Base-by-base conservation (phyloP, 1,140 invertebrate genomes). In the Stegodyphus mimosarum region DNA sequence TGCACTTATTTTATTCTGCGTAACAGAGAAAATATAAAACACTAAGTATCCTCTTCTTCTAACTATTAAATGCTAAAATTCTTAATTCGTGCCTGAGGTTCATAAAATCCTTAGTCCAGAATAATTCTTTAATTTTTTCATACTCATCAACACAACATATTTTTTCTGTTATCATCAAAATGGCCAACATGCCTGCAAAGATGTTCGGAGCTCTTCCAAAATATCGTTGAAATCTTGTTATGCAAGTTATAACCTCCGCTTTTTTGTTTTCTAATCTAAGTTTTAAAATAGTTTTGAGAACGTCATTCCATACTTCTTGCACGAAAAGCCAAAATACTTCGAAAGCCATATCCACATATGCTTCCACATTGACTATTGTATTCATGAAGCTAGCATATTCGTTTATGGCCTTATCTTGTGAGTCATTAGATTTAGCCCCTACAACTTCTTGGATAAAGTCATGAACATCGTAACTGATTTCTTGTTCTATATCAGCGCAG, bases 161-260 rank as follows among this genome's bases (percentile, higher is more conserved):
- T 17, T 83, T 60, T n/a, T 83, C 80, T 17, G 80, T 83, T 83
- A 74, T 70, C 48, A 50, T 73, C 13, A 83, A 18, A 15, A 83
- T 18, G 7, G 10, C 49, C n/a, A 83, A 10, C 11, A 83, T 48
- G 6, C 80, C 71, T 67, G 51, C 53, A 17, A 13, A 74, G 6
- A 18, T 48, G 18, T 74, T 66, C 7, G 71, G 49, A 11, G 55
- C 50, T 33, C 6, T 74, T 52, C 48, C 60, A n/a, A 83, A 52
- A 3, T 48, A 18, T 15, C 53, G 51, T 3, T 11, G n/a, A 15
- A 73, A 2, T 51, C 17, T 74, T 2, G 0, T 60, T 0, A 52
- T 0, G 60, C 70, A 74, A 15, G 49, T 64, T 6, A n/a, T 6
- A 9, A 6, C 53, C 6, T 66, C 49, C 48, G 53, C 7, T 17